Base-by-base conservation (phyloP, 1,140 invertebrate species). In the Rhagoletis zephyria region DNA sequence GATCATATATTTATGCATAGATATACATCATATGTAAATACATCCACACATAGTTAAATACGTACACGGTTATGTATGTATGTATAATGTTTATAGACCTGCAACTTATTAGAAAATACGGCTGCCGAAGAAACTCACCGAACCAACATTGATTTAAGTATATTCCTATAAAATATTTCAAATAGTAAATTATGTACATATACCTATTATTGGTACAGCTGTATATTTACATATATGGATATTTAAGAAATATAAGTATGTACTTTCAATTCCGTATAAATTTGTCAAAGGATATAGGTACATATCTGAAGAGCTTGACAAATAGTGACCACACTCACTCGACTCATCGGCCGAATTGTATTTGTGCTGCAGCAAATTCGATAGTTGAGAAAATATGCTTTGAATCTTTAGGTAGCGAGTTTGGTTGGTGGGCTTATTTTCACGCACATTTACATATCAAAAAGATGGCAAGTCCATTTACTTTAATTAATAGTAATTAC, bases 281-380 rank as follows among this genome's bases (percentile, higher is more conserved):
- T 81, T 81, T 19, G 74, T 81, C 51, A 81, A 81, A 81, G 48
- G 74, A 81, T 81, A 30, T 30, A 30, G 30, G 30, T 30, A 30
- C 30, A 30, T 30, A 81, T 59, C 45, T 74, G 48, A 81, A 81
- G 74, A 48, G 48, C n/a, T 81, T 59, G 74, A 81, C 74, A 81
- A 81, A 81, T 81, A 81, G 48, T 59, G 74, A 81, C 74, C 74
- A 7, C 74, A 81, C 48, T 81, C 48, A 81, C 74, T 56, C 56
- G 74, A 48, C n/a, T n/a, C 74, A 81, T 81, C 67, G 16, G 67
- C 10, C 42, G 16, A 74, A 45, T 40, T 12, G 42, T 42, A 74
- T 16, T 40, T 12, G 42, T 42, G 9, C 9, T 56, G 48, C 70
- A 77, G 45, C 10, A 51, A 5, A 5, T 30, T 3, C 2, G 48